Evolutionary conservation across 2,888 invertebrate genomes (phyloP).

Genomic region (Tiliacea aurago): DNA sequence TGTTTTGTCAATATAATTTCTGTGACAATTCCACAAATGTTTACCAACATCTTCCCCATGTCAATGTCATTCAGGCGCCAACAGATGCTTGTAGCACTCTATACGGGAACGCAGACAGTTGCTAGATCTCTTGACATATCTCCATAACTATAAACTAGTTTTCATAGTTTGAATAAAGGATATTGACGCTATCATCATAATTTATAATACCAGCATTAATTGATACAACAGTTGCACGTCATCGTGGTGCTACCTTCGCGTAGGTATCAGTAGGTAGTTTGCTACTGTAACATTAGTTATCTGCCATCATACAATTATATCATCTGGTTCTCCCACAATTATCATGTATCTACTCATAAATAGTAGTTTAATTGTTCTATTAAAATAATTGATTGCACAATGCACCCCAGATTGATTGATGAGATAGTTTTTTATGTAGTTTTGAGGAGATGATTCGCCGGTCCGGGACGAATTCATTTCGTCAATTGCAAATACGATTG

Average conservation of each 20-base stretch:
- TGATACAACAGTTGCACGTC: background rate
- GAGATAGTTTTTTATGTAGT: background rate
- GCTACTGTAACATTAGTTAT: background rate
- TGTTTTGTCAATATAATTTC: too few species aligned
- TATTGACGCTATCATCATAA: conserved; percentile 16
- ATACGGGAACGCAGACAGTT: background rate
- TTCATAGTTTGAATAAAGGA: background rate
- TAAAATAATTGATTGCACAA: background rate
- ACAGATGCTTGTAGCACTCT: background rate
- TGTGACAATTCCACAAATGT: background rate
- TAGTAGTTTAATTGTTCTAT: conserved; percentile 5
- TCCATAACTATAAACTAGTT: too few species aligned
- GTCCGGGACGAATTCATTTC: background rate
- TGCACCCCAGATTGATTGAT: background rate
- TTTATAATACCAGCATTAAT: background rate
- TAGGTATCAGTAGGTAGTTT: background rate
- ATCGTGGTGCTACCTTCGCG: background rate
- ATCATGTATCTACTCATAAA: conserved; percentile 5
- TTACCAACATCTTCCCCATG: background rate
- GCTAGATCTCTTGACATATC: too few species aligned
- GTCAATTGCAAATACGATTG: background rate
- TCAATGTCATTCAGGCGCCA: background rate
- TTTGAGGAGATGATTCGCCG: background rate
- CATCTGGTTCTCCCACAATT: conserved; percentile 8
- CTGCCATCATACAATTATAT: conserved; percentile 1